These are phyloP conservation scores for Zonotrichia albicollis DNA, from an alignment of 2,797 vertebrate genomes.

Conservation along the genomic window DNA sequence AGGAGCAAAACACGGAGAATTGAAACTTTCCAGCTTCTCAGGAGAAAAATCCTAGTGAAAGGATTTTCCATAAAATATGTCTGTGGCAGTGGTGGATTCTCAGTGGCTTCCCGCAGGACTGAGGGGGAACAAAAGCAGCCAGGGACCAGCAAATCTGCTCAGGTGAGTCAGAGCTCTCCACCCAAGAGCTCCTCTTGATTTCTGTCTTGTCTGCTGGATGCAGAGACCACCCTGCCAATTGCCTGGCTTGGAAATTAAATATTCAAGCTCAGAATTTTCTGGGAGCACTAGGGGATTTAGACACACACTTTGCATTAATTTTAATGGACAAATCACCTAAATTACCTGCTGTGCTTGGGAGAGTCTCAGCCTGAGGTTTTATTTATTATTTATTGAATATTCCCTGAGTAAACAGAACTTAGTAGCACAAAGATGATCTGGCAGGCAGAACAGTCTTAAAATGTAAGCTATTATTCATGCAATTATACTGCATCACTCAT, in stretches of 20 bases:
- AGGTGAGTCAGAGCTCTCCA: not conserved
- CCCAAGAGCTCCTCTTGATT: not conserved
- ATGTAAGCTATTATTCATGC: constrained; percentile 33
- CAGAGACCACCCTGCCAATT: not conserved
- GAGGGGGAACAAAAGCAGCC: accelerated
- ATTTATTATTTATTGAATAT: constrained; percentile 68
- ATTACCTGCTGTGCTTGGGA: constrained; percentile 32
- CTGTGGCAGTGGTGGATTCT: not conserved
- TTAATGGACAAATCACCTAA: constrained; percentile 29
- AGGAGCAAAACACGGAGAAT: too few relatives aligned
- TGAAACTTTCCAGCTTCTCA: too few relatives aligned
- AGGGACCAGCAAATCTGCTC: not conserved
- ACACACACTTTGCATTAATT: constrained; percentile 38
- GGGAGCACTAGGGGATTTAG: not conserved
- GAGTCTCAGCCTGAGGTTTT: constrained; percentile 38
- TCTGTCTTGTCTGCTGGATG: not conserved
- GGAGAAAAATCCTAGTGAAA: too few relatives aligned
- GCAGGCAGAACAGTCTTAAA: constrained; percentile 5
- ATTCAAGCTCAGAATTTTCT: not conserved
- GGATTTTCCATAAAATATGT: too few relatives aligned
- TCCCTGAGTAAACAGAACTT: constrained; percentile 57
- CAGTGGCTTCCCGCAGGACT: not conserved
- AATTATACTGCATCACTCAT: constrained; percentile 24
- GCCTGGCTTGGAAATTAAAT: not conserved
- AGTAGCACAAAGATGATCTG: constrained; percentile 32